Percentiles rank a stretch among this genome's conserved stretches.
Conservation (phyloP, 2,113 vertebrate genomes). For the Dasyprocta punctata region DNA sequence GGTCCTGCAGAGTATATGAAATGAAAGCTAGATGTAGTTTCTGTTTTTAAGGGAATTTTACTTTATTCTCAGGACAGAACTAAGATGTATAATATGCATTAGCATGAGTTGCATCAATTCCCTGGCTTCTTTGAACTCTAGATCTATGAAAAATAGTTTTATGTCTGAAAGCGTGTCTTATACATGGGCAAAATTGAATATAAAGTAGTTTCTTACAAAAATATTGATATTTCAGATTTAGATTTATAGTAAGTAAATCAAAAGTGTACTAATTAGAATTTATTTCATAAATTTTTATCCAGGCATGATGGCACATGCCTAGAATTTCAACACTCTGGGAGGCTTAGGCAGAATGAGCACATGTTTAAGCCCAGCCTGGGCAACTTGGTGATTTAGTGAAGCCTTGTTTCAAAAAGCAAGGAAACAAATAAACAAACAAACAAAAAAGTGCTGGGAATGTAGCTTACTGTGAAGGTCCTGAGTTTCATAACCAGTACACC, state of each 20-base stretch:
- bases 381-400: not conserved
- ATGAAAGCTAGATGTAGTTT: not conserved
- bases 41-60: not conserved
- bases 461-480: not conserved
- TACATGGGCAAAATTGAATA: not conserved
- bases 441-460: not conserved
- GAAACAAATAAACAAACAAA: no score
- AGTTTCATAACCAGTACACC: not conserved
- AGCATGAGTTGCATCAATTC: not conserved
- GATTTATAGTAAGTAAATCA: not conserved
- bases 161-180: not conserved
- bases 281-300: not conserved
- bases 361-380: not conserved
- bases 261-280: not conserved
- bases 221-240: not conserved
- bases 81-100: not conserved
- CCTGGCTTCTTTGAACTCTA: not conserved
- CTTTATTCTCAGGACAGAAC: not conserved
- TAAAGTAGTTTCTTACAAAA: not conserved
- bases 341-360: not conserved
- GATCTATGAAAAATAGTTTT: not conserved
- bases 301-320: not conserved
- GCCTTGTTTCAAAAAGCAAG: not conserved
- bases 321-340: not conserved
- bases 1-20: not conserved